Base-by-base conservation (phyloP, 2,888 invertebrate genomes). In the Cheilosia urbana region DNA sequence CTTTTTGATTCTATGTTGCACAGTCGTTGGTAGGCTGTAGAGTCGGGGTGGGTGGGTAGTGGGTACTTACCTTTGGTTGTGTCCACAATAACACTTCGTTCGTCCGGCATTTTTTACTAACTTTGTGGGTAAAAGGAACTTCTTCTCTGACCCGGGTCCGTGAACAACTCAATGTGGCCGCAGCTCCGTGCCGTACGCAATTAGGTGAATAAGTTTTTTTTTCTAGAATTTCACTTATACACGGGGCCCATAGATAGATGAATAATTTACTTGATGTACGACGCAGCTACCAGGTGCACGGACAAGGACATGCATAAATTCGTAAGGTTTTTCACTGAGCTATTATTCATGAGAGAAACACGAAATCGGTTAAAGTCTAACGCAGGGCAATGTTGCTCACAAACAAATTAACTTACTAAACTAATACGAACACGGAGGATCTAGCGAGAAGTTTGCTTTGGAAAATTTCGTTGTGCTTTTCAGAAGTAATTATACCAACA, bases 21-120 rank as follows among this genome's bases (percentile, higher is more conserved):
- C 4, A 9, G 37, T 34, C 15, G 7, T 4, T 57, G 49, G 5
- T 4, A 24, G 19, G 7, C 9, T 5, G 30, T 7, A 34, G 3
- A 13, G 9, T 13, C 13, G 13, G 3, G 4, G 9, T 13, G 4
- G 13, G 3, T 19, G 24, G 24, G 27, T 21, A 4, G 45, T 21
- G 9, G 45, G 55, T 21, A 71, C 87, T 81, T 78, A 89, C 89
- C 89, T 88, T 88, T 89, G 55, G 79, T 69, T 65, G 87, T 83
- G 75, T 89, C 88, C 47, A 87, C 88, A 76, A 88, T 88, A 19
- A 87, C 88, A 82, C 87, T 88, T 34, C 88, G 75, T 71, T 88
- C 88, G 78, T 89, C 88, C 53, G 88, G 88, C 88, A 89, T 89
- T 80, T 71, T 88, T 11, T 63, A 58, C 63, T 13, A 57, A 24